Evolutionary conservation across 2,797 vertebrate genomes (phyloP), one percentile per base, ranked within the genome.

Genomic region (Phrynocephalus vlangalii): DNA sequence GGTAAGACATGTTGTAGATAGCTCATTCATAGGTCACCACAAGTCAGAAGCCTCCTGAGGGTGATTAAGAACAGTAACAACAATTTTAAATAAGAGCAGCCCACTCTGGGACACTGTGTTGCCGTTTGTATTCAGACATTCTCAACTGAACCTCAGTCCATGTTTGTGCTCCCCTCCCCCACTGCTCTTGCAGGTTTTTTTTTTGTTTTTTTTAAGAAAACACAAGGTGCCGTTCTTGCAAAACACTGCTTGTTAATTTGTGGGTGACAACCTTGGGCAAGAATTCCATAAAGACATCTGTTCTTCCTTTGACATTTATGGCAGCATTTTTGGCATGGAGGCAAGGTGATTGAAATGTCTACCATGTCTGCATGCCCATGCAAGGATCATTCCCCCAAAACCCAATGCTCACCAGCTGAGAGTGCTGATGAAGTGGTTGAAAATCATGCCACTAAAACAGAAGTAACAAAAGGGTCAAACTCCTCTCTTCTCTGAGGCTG

Each of bases 381-480:
- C 94, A 82, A 93, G 92, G 63, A 89, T 92, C 1, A 89, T 96
- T 68, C 94, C 94, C 66, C 95, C 93, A 86, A 94, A 96, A 93
- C 93, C 18, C 71, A 16, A 26, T 95, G 60, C 94, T 96, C 68
- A 95, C 95, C 90, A 88, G 89, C 94, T 2, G 94, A 95, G 81
- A 96, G 95, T 78, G 95, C 94, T 0, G 92, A 94, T 90, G 95
- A 94, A 24, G 33, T 89, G 93, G 94, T 83, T 93, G 95, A 63
- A 68, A 94, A 90, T 80, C 91, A 92, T 50, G 87, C 56, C 0
- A 11, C 30, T 38, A 93, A 94, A 67, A 90, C 91, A 89, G 91
- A 89, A 80, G 94, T 91, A 2, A 94, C 95, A 50, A 92, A 86
- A 20, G 92, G 94, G 56, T 92, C 93, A 78, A 93, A 95, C 88